phyloP scores from a whole-genome alignment of 2,888 invertebrate species.

The Willowsia nigromaculata region DNA sequence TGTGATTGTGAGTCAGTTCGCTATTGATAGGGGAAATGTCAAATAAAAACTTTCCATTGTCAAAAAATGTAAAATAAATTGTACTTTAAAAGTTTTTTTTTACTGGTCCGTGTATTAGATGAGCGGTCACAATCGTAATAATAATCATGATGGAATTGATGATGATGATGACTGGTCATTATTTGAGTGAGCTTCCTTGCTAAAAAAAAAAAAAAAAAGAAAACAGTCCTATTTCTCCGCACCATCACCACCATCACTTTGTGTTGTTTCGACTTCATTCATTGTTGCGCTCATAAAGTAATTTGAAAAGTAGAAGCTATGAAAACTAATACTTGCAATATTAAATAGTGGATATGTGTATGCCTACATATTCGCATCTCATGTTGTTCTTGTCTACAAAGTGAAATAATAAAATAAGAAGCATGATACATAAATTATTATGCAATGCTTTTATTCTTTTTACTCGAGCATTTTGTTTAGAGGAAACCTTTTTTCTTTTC shows the following conservation, averaged over 20 bases:
- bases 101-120: conserved; percentile 1
- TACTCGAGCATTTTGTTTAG: conserved; percentile 18
- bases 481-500: conserved; percentile 34
- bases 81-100: background rate
- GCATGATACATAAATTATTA: conserved; percentile 74
- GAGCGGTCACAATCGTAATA: conserved; percentile 53
- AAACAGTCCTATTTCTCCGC: conserved; percentile 21
- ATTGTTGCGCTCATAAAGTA: conserved; percentile 32
- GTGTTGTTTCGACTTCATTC: conserved; percentile 32
- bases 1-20: conserved; percentile 5
- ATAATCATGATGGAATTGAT: conserved; percentile 55
- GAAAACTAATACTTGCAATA: conserved; percentile 39
- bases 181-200: conserved; percentile 11
- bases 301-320: conserved; percentile 23
- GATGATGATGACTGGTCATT: conserved; percentile 58
- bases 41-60: conserved; percentile 68
- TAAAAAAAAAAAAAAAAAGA: conserved; percentile 21
- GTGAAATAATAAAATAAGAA: conserved; percentile 71
- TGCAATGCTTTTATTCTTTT: conserved; percentile 71
- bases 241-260: background rate
- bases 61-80: conserved; percentile 30
- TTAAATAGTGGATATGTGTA: conserved; percentile 7
- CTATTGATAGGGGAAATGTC: conserved; percentile 46
- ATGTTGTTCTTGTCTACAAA: background rate
- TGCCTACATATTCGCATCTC: background rate